A percentile compares a stretch with the other conserved stretches of the same genome.
These are phyloP conservation scores for Macheiramphus alcinus DNA, from an alignment of 2,113 vertebrate species.

Conservation along the genomic window DNA sequence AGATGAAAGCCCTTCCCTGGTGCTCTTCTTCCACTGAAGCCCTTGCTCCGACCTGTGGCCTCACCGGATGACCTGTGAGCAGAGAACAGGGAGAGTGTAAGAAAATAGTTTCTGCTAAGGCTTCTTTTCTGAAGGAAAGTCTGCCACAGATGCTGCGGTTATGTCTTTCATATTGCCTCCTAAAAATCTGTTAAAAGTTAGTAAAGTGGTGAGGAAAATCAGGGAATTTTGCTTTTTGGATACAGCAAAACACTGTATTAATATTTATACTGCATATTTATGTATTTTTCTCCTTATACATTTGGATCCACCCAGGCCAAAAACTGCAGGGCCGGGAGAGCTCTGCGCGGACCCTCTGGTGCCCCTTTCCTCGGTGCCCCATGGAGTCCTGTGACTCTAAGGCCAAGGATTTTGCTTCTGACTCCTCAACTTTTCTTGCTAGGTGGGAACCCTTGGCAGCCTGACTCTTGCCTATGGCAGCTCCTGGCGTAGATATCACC, in stretches of 20 bases:
- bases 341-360: accelerated
- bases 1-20: slow-evolving; percentile 27
- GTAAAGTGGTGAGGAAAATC: background rate
- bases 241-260: background rate
- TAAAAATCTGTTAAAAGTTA: background rate
- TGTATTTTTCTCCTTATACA: background rate
- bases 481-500: background rate
- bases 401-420: background rate
- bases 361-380: background rate
- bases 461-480: background rate
- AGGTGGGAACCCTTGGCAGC: background rate
- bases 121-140: background rate
- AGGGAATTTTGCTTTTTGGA: background rate
- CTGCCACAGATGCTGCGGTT: background rate
- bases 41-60: background rate
- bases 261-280: background rate
- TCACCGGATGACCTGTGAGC: background rate
- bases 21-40: background rate
- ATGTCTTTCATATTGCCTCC: background rate
- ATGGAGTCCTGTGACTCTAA: background rate
- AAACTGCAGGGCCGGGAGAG: background rate
- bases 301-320: background rate
- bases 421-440: background rate
- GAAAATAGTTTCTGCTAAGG: background rate
- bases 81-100: background rate